These are phyloP conservation scores for Paratrypauchen microcephalus DNA, from an alignment of 2,797 vertebrate species.

Conservation along the genomic window DNA sequence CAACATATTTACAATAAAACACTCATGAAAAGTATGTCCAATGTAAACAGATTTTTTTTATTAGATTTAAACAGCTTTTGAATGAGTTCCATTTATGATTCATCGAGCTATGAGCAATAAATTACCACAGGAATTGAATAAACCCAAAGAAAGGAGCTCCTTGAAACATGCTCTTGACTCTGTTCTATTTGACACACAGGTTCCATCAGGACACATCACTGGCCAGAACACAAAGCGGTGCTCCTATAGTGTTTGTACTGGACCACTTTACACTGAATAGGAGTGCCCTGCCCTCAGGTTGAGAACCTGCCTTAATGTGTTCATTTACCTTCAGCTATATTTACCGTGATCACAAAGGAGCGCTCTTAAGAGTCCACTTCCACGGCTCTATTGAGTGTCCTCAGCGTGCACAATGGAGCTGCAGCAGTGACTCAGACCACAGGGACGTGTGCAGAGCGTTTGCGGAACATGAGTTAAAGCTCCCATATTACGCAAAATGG, in stretches of 20 bases:
- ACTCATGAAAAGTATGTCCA: not conserved
- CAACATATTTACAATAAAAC: not conserved
- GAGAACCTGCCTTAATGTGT: constrained; percentile 32
- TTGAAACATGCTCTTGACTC: not conserved
- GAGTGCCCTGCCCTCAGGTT: constrained; percentile 13
- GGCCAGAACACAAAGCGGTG: not conserved
- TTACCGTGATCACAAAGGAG: constrained; percentile 55
- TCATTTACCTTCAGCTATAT: constrained; percentile 60
- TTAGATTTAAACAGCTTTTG: not conserved
- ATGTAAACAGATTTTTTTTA: not conserved
- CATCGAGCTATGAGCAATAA: not conserved
- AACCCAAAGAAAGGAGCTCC: not conserved
- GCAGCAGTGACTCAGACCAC: not conserved
- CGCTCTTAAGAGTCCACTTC: constrained; percentile 53
- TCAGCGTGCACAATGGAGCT: constrained; percentile 56
- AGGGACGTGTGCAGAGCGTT: too few relatives aligned
- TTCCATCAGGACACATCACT: not conserved
- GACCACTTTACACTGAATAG: constrained; percentile 10
- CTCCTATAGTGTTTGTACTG: not conserved
- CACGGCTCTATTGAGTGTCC: constrained; percentile 52
- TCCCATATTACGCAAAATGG: too few relatives aligned
- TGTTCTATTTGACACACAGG: not conserved
- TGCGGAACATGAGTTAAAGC: too few relatives aligned
- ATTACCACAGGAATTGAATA: not conserved
- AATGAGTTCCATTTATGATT: not conserved